These are phyloP conservation scores for Neostethus bicornis DNA, from an alignment of 2,797 vertebrate genomes.

Conservation along the genomic window DNA sequence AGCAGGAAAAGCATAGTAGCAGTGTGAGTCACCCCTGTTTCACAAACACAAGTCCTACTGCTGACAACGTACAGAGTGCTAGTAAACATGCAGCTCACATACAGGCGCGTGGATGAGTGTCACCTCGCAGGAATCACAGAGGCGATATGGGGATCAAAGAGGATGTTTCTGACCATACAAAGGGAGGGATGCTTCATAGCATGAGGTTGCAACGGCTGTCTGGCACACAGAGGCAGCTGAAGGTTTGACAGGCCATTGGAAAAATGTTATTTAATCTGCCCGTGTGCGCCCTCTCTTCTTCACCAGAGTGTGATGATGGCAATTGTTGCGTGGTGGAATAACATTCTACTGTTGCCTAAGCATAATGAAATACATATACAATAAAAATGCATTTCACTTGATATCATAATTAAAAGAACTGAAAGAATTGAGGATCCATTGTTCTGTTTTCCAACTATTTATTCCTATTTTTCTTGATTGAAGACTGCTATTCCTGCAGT, in stretches of 20 bases:
- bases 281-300: constrained; percentile 46
- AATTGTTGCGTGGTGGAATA: constrained; percentile 46
- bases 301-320: constrained; percentile 51
- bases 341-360: constrained; percentile 33
- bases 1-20: constrained; percentile 58
- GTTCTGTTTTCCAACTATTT: too few relatives aligned
- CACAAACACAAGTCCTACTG: constrained; percentile 58
- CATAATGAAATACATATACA: constrained; percentile 78
- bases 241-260: constrained; percentile 84
- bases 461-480: too few relatives aligned
- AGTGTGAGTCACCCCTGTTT: constrained; percentile 51
- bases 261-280: constrained; percentile 87
- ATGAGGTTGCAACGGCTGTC: constrained; percentile 72
- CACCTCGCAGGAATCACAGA: constrained; percentile 72
- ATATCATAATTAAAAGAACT: too few relatives aligned
- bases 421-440: too few relatives aligned
- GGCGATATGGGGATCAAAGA: constrained; percentile 74
- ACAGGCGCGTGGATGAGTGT: constrained; percentile 51
- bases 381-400: constrained; percentile 82
- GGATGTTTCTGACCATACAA: constrained; percentile 62
- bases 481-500: too few relatives aligned
- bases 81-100: constrained; percentile 69
- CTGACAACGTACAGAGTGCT: constrained; percentile 57
- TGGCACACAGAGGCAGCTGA: constrained; percentile 77
- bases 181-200: constrained; percentile 61